These are phyloP conservation scores for Mimachlamys varia DNA, from an alignment of 2,888 invertebrate species.

Conservation along the genomic window DNA sequence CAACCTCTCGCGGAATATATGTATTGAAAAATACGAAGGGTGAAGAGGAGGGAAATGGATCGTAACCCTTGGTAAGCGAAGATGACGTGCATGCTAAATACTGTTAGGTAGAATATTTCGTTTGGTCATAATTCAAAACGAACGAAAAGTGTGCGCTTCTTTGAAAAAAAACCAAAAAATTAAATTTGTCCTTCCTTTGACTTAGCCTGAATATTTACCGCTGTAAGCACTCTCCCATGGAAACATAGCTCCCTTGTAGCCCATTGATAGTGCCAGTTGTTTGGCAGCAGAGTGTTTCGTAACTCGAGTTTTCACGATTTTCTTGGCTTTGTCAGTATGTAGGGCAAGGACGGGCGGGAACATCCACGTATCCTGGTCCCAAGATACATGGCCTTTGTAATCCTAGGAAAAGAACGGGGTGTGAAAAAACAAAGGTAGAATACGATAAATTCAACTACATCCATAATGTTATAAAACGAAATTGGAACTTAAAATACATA, in stretches of 20 bases:
- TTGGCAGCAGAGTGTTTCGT: constrained; percentile 70
- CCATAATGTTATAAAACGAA: background rate
- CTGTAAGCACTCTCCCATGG: constrained; percentile 79
- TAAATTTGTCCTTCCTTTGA: background rate
- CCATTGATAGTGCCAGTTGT: constrained; percentile 66
- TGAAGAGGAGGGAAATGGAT: too few relatives aligned
- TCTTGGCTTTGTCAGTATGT: constrained; percentile 67
- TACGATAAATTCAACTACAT: background rate
- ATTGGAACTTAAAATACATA: background rate
- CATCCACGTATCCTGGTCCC: constrained; percentile 81
- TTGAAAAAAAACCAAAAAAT: background rate
- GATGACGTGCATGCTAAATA: too few relatives aligned
- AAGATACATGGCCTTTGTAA: constrained; percentile 79
- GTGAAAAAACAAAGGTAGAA: too few relatives aligned
- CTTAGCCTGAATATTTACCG: constrained; percentile 62
- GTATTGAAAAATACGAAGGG: too few relatives aligned
- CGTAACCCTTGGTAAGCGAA: too few relatives aligned
- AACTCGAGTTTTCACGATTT: constrained; percentile 71
- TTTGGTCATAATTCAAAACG: too few relatives aligned
- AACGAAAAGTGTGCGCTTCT: too few relatives aligned
- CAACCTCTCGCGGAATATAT: too few relatives aligned
- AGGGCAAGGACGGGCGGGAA: constrained; percentile 75
- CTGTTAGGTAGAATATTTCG: too few relatives aligned
- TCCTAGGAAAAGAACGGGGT: constrained; percentile 63
- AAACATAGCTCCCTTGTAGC: constrained; percentile 73